Evolutionary conservation across 1,140 invertebrate genomes (phyloP), one percentile per base, ranked within the genome.

Genomic region (Heliconius hewitsoni): DNA sequence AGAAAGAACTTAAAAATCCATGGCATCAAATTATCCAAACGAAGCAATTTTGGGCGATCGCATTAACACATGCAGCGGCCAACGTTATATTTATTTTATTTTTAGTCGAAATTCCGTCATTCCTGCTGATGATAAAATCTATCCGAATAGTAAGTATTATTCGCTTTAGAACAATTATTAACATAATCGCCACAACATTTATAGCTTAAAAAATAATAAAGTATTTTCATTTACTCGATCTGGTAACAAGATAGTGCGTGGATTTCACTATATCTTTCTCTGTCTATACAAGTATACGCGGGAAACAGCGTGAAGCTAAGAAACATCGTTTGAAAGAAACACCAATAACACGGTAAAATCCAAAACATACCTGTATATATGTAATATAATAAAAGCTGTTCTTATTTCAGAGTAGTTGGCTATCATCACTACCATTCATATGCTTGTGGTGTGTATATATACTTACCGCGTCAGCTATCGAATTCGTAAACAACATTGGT

Each of bases 81-180:
- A 90, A 88, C 37, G 85, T 83, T 0, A 18, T 91, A 0, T 91
- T 90, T 34, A 71, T 90, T 4, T 92, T 93, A 73, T 93, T 85
- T 71, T 76, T 94, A 16, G 74, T 83, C 1, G 84, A 88, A 18
- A 76, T 89, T n/a, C 91, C 92, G 0, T 82, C 81, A 1, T 92
- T 87, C 71, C 80, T 92, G 27, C 27, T 66, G 3, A 9, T 66
- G 2, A 27, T 27, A 30, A 30, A 66, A 5, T 27, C 60, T 27
- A 66, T 66, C 4, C 30, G 27, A 30, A 66, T 30, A 30, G 60
- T 92, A 80, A 86, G 86, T 86, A 16, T 52, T 30, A 9, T n/a
- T 57, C 1, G n/a, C n/a, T 18, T 55, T 55, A 8, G 6, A 55
- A 55, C 19, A 55, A 55, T 19, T 19, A n/a, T 19, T 19, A 19